Percentiles rank a stretch among this genome's conserved stretches.
Conservation (phyloP, 2,797 vertebrate genomes). For the Luscinia luscinia region DNA sequence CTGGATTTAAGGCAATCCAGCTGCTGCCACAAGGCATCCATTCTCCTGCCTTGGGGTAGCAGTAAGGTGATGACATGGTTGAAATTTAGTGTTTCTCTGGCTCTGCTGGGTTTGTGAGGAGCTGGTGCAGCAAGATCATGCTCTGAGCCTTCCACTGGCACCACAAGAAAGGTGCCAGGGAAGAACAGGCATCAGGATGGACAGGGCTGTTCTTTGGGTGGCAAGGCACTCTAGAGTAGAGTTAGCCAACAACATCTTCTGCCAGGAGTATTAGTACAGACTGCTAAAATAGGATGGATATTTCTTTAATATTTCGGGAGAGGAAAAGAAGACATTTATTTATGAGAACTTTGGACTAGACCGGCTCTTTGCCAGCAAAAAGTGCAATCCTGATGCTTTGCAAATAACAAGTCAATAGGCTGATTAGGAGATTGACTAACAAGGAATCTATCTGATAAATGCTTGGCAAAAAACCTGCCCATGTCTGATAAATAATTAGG, state of each 20-base stretch:
- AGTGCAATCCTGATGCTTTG: neutral
- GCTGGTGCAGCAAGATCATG: neutral
- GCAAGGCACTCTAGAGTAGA: neutral
- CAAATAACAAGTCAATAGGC: neutral
- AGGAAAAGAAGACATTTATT: neutral
- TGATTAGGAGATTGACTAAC: neutral
- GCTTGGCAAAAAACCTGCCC: neutral
- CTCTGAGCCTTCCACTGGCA: neutral
- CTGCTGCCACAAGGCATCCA: neutral
- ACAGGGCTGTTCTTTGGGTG: neutral
- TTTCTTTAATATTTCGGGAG: neutral
- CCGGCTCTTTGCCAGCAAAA: neutral
- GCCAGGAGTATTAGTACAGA: neutral
- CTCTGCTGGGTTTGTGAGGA: neutral
- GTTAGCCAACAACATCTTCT: neutral
- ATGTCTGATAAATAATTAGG: neutral
- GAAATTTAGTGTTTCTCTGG: neutral
- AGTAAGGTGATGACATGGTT: neutral
- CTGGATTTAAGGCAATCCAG: neutral
- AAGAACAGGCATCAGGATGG: neutral
- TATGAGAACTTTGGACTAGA: neutral
- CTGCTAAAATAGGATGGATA: neutral
- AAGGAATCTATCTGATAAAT: neutral
- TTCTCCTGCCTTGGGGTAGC: neutral
- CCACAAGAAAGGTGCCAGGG: neutral